These are phyloP conservation scores for Cyclophora albipunctata DNA, from an alignment of 2,888 invertebrate species.

Conservation along the genomic window DNA sequence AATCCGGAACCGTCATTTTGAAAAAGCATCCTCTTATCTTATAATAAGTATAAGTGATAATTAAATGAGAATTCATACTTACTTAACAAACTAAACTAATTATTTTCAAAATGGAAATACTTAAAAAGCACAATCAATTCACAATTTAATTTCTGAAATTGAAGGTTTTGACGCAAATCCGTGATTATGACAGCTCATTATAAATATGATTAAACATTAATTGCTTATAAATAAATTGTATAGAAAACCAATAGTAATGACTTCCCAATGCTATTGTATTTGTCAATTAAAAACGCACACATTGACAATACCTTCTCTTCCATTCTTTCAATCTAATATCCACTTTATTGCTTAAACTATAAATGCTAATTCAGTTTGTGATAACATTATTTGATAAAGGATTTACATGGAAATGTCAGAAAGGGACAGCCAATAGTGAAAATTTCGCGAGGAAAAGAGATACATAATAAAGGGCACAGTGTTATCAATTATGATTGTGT, in stretches of 20 bases:
- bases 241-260: slow-evolving; percentile 13
- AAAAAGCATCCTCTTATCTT: no score
- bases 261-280: slow-evolving; percentile 27
- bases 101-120: no score
- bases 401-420: slow-evolving; percentile 32
- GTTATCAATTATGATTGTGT: slow-evolving; percentile 21
- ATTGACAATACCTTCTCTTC: slow-evolving; percentile 12
- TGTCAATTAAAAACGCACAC: slow-evolving; percentile 58
- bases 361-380: slow-evolving; percentile 7
- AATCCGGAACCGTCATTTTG: no score
- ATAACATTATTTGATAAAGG: slow-evolving; percentile 26
- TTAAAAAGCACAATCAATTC: no score
- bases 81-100: no score
- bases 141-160: no score
- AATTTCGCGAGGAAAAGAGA: slow-evolving; percentile 25
- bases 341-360: slow-evolving; percentile 13
- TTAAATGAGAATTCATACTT: no score
- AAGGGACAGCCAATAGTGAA: slow-evolving; percentile 15
- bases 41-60: no score
- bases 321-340: slow-evolving; percentile 11
- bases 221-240: no score
- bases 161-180: no score
- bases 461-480: slow-evolving; percentile 5
- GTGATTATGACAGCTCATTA: no score
- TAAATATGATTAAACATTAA: no score